Percentiles rank a stretch among this genome's conserved stretches.
These are phyloP conservation scores for Paramuricea clavata DNA, from an alignment of 92 coral and sea anemone species.

Conservation along the genomic window DNA sequence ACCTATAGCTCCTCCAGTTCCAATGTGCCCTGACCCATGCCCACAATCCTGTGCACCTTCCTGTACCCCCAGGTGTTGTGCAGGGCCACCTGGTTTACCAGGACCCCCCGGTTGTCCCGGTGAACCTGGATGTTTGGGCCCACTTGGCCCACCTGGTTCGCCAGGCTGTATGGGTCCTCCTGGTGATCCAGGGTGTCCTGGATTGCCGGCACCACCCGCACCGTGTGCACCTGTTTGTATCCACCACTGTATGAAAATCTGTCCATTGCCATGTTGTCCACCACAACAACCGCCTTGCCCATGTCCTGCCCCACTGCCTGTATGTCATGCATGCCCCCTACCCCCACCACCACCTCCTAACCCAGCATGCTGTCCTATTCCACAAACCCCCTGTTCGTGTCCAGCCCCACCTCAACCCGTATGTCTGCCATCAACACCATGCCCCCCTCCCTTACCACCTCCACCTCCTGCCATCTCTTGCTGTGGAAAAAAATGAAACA, in stretches of 20 bases:
- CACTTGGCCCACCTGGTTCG: conserved; percentile 83
- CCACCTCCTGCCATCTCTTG: conserved; percentile 35
- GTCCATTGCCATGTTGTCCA: conserved; percentile 85
- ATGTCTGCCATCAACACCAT: conserved; percentile 82
- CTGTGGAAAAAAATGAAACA: conserved; percentile 23
- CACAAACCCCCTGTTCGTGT: conserved; percentile 71
- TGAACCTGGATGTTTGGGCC: conserved; percentile 74
- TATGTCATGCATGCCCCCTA: conserved; percentile 71
- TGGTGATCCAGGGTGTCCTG: conserved; percentile 93
- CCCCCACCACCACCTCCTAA: conserved; percentile 77
- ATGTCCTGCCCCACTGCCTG: conserved; percentile 61
- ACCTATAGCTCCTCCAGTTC: conserved; percentile 76
- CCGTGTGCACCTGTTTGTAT: conserved; percentile 96
- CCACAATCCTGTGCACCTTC: conserved; percentile 76
- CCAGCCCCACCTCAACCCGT: conserved; percentile 77
- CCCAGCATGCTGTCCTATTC: conserved; percentile 69
- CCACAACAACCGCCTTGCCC: conserved; percentile 68
- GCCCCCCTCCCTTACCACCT: conserved; percentile 83
- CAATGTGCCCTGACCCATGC: conserved; percentile 74
- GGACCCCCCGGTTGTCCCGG: conserved; percentile 81
- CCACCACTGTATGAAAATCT: conserved; percentile 96
- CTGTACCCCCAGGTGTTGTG: conserved; percentile 52
- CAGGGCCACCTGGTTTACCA: conserved; percentile 87
- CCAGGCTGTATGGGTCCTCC: conserved; percentile 84
- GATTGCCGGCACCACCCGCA: conserved; percentile 89